Percentiles rank a stretch among this genome's conserved stretches.
phyloP scores from a whole-genome alignment of 1,140 invertebrate genomes.

The Branchinecta lindahli region DNA sequence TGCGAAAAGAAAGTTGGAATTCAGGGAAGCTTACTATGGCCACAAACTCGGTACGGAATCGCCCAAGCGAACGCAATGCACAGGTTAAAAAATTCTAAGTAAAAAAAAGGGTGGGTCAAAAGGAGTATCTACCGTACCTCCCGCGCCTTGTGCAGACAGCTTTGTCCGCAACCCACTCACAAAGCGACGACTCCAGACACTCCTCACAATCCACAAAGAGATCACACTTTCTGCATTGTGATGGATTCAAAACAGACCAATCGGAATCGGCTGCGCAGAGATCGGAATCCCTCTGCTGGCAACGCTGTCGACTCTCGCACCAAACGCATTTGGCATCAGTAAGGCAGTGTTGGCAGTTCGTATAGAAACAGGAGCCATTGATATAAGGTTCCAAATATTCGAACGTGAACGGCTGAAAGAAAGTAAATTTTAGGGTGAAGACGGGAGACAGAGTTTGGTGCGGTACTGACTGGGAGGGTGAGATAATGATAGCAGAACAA shows the following conservation, averaged over 20 bases:
- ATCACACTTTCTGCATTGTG: conserved; percentile 65
- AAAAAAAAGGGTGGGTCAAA: too few species aligned
- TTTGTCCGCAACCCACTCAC: conserved; percentile 74
- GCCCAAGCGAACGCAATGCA: too few species aligned
- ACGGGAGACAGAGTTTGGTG: too few species aligned
- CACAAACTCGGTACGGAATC: too few species aligned
- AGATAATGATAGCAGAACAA: conserved; percentile 17
- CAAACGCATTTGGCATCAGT: conserved; percentile 77
- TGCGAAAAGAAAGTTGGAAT: too few species aligned
- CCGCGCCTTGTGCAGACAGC: conserved; percentile 63
- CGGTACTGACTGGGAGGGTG: too few species aligned
- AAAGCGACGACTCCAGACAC: conserved; percentile 49
- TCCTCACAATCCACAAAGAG: conserved; percentile 71
- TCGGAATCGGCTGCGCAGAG: conserved; percentile 12
- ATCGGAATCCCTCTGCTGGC: conserved; percentile 21
- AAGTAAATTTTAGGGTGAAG: background rate
- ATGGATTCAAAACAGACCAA: conserved; percentile 47
- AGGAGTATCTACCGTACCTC: conserved; percentile 29
- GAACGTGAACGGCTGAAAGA: conserved; percentile 52
- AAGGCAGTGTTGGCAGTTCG: conserved; percentile 71
- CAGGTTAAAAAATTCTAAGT: too few species aligned
- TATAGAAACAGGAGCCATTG: conserved; percentile 61
- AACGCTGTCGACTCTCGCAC: conserved; percentile 44
- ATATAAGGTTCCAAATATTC: conserved; percentile 75
- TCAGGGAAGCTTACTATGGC: too few species aligned